phyloP scores from a whole-genome alignment of 2,888 invertebrate genomes.

The Candidula unifasciata region DNA sequence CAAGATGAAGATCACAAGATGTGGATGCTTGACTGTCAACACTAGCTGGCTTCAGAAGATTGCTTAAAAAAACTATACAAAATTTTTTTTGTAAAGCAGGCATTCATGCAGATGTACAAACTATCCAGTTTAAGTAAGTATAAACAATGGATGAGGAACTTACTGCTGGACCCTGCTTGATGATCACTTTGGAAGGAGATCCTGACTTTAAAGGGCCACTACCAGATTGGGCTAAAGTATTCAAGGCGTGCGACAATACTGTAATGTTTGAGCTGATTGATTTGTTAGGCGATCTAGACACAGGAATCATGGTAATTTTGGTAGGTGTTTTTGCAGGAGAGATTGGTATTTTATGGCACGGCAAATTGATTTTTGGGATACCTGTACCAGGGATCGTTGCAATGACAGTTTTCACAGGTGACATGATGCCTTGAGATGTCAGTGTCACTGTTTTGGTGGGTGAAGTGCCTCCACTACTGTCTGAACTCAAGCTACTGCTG shows the following conservation, averaged over 20 bases:
- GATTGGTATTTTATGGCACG: conserved; percentile 71
- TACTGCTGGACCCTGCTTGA: conserved; percentile 66
- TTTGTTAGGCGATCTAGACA: conserved; percentile 82
- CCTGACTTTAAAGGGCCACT: conserved; percentile 60
- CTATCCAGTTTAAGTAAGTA: too few species aligned
- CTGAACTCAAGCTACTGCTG: conserved; percentile 47
- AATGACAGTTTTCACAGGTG: conserved; percentile 69
- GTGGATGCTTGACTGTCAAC: too few species aligned
- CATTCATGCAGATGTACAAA: too few species aligned
- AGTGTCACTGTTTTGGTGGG: conserved; percentile 83
- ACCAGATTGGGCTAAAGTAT: conserved; percentile 49
- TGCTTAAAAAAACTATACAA: too few species aligned
- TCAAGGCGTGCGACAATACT: conserved; percentile 62
- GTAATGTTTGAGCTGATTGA: conserved; percentile 56
- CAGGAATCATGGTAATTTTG: conserved; percentile 80
- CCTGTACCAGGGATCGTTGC: conserved; percentile 64
- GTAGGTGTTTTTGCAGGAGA: conserved; percentile 79
- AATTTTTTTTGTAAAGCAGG: too few species aligned
- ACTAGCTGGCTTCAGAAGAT: too few species aligned
- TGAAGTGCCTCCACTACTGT: conserved; percentile 53
- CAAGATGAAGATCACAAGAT: too few species aligned
- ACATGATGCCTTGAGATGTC: conserved; percentile 80
- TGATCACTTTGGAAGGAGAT: conserved; percentile 76
- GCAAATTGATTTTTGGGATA: conserved; percentile 65
- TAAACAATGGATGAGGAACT: conserved; percentile 25